Base-by-base conservation (phyloP, 2,113 vertebrate species). In the Prionailurus viverrinus region DNA sequence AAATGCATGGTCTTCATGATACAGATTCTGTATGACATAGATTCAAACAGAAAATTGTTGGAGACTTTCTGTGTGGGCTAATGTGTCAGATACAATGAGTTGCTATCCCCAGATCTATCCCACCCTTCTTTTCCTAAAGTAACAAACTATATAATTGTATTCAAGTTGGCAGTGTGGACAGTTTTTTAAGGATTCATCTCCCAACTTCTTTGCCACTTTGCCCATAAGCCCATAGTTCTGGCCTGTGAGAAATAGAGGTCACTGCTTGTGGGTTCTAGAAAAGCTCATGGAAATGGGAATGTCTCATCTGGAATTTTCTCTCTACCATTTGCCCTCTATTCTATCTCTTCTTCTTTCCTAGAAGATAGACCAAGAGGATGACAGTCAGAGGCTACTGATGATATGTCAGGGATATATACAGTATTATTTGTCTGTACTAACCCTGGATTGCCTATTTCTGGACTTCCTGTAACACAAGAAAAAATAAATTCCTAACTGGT, bases 351-450 rank as follows among this genome's bases (percentile, higher is more conserved):
- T 90, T 85, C 33, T 92, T 76, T 69, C 76, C 68, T 78, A 78
- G n/a, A 84, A 86, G 81, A 94, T 29, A 96, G 15, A 84, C 45
- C 84, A 89, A 79, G 13, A 89, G 7, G 29, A 79, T 71, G 25
- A 25, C 19, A 89, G 12, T 63, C 29, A 69, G 16, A 92, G 31
- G 79, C n/a, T 83, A 92, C 31, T 73, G 31, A 25, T 63, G 58
- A 83, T 63, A 41, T 18, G 76, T 29, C 12, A 87, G 21, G 39
- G 9, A 88, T 0, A 10, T 0, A 13, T 23, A 68, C 2, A 9
- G 2, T 93, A 41, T 61, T 83, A 65, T 33, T 68, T 84, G 25
- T 61, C 9, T 89, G 13, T 41, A 36, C 36, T 31, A 95, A 33
- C 41, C 11, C 9, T 58, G 14, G 4, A 10, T 53, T 89, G 39